Base-by-base conservation (phyloP, 2,888 invertebrate genomes). In the Sialis lutaria region DNA sequence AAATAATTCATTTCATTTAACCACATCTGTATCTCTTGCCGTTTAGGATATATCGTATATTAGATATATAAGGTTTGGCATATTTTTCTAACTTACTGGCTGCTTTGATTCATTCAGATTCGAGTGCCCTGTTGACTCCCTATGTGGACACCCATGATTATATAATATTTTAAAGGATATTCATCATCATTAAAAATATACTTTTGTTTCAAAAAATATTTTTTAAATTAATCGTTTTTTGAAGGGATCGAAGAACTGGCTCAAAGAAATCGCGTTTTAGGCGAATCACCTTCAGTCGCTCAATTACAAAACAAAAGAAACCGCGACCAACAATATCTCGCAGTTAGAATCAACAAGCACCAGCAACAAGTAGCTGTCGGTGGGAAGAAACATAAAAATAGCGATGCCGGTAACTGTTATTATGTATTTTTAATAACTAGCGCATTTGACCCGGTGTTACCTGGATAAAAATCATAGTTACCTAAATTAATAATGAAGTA, bases 241-340 rank as follows among this genome's bases (percentile, higher is more conserved):
- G 73, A 72, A 57, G 58, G 70, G 5, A 62, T 59, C 50, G 62
- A 62, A 55, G 69, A 73, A 55, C 57, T 67, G 5, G 65, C 60
- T 48, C 62, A 60, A 52, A 68, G 67, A 55, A 67, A 64, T 12
- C 66, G 66, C 10, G 67, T 72, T 1, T 76, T 81, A 56, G 82
- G 81, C 10, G 84, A 84, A 61, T 83, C 83, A 0, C 82, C 84
- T 1, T 82, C 84, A 0, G 74, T 83, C 54, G 82, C 83, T 7
- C 82, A 83, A 60, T 68, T 85, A 53, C 84, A 84, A 64, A 83
- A 83, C 68, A 84, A 84, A 60, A 82, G 79, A 57, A 84, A 83
- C 65, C 72, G 82, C 48, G 84, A 85, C 64, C 76, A 77, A 57
- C 84, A 84, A 61, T 84, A 84, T 64, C 62, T 83, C 42, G 83